Conservation (phyloP, 2,113 vertebrate genomes). For the Charina bottae region DNA sequence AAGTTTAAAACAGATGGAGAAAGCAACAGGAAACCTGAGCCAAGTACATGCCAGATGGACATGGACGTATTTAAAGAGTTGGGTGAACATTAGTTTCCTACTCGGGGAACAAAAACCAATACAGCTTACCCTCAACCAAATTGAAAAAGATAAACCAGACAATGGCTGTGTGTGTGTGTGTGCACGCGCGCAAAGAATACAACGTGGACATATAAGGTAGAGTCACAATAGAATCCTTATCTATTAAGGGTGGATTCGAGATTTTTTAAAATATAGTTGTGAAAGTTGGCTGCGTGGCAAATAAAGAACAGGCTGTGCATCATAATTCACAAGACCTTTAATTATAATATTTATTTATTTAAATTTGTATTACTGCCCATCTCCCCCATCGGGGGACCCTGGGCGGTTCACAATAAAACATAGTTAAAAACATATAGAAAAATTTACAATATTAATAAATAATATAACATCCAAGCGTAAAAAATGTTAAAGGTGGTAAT, state of each 20-base stretch:
- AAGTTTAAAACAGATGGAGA: conserved; percentile 47
- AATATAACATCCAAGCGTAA: too few relatives aligned
- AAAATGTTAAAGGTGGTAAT: too few relatives aligned
- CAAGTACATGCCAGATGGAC: conserved; percentile 51
- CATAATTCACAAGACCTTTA: not conserved
- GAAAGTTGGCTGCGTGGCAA: conserved; percentile 8
- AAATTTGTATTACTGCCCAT: too few relatives aligned
- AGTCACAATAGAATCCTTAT: not conserved
- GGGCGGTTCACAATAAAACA: too few relatives aligned
- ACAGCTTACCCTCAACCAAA: not conserved
- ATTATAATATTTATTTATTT: too few relatives aligned
- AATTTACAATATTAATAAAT: too few relatives aligned
- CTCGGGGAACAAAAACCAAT: conserved; percentile 15
- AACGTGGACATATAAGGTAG: not conserved
- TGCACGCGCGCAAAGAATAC: not conserved
- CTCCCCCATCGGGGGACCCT: too few relatives aligned
- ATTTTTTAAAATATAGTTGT: conserved; percentile 26
- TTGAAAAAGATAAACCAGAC: not conserved
- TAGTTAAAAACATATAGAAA: too few relatives aligned
- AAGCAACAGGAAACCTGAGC: conserved; percentile 41
- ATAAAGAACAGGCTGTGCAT: not conserved
- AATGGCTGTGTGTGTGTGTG: not conserved
- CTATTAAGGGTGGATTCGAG: not conserved
- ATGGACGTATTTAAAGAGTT: conserved; percentile 59
- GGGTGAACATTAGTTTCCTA: conserved; percentile 47